phyloP scores from a whole-genome alignment of 2,113 vertebrate genomes.

The Megaceryle maxima region DNA sequence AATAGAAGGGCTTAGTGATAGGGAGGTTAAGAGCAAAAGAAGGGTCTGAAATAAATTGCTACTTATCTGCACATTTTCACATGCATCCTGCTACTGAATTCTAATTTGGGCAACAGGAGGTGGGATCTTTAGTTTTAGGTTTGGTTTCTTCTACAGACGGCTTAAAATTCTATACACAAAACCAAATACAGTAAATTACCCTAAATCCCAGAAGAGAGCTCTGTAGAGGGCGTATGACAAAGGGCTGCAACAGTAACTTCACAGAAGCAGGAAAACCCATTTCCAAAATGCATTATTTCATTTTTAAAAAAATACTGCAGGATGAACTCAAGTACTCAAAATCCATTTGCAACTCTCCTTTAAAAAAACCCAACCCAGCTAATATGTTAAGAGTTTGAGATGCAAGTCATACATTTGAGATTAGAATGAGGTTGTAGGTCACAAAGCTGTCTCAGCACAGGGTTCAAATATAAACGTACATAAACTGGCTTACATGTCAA shows the following conservation, averaged over 20 bases:
- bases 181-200: neutral
- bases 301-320: neutral
- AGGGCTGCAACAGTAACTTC: neutral
- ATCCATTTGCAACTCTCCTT: neutral
- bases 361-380: neutral
- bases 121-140: neutral
- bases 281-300: neutral
- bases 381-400: slow-evolving; percentile 25
- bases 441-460: slow-evolving; percentile 54
- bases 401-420: slow-evolving; percentile 43
- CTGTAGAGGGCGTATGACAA: neutral
- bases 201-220: neutral
- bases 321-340: neutral
- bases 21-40: neutral
- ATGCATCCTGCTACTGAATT: neutral
- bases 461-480: slow-evolving; percentile 66
- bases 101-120: neutral
- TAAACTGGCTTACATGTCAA: slow-evolving; percentile 49
- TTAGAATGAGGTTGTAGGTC: slow-evolving; percentile 63
- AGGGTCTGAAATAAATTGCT: neutral
- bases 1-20: neutral
- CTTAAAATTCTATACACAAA: neutral
- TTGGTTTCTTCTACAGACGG: neutral
- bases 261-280: neutral
- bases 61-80: neutral